A percentile compares a stretch with the other conserved stretches of the same genome.
Evolutionary conservation across 2,797 vertebrate genomes (phyloP).

Genomic region (Silurus lanzhouensis): DNA sequence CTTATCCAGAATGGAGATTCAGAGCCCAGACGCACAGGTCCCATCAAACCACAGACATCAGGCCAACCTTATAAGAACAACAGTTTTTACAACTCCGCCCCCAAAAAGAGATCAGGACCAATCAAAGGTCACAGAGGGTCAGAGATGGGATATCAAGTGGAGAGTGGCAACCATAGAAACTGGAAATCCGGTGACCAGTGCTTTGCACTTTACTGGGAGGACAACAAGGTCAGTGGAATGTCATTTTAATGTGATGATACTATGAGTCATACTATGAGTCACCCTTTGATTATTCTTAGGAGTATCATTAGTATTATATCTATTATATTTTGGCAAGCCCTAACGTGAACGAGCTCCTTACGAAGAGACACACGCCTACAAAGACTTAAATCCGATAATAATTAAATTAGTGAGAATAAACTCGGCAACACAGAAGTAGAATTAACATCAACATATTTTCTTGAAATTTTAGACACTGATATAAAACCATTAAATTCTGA

Average conservation of each 20-base stretch:
- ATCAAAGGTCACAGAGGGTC: conserved; percentile 83
- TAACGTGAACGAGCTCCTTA: not conserved
- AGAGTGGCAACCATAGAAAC: conserved; percentile 56
- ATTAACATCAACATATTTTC: not conserved
- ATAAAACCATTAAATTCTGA: not conserved
- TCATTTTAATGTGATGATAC: not conserved
- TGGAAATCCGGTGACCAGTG: conserved; percentile 96
- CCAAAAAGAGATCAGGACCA: conserved; percentile 86
- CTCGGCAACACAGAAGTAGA: not conserved
- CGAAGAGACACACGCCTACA: not conserved
- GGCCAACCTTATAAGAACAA: conserved; percentile 76
- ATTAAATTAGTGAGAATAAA: not conserved
- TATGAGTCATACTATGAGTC: no score
- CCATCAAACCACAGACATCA: conserved; percentile 80
- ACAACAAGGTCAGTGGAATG: conserved; percentile 87
- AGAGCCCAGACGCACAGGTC: conserved; percentile 87
- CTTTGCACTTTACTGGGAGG: conserved; percentile 97
- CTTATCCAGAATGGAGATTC: conserved; percentile 85
- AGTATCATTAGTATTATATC: not conserved
- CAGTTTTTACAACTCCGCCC: conserved; percentile 76
- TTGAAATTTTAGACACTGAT: not conserved
- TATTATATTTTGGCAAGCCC: not conserved
- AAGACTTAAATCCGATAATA: not conserved
- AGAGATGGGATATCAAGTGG: conserved; percentile 52
- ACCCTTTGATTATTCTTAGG: not conserved